Percentiles rank a stretch among this genome's conserved stretches.
These are phyloP conservation scores for Hymenopus coronatus DNA, from an alignment of 2,888 invertebrate species.

Conservation along the genomic window DNA sequence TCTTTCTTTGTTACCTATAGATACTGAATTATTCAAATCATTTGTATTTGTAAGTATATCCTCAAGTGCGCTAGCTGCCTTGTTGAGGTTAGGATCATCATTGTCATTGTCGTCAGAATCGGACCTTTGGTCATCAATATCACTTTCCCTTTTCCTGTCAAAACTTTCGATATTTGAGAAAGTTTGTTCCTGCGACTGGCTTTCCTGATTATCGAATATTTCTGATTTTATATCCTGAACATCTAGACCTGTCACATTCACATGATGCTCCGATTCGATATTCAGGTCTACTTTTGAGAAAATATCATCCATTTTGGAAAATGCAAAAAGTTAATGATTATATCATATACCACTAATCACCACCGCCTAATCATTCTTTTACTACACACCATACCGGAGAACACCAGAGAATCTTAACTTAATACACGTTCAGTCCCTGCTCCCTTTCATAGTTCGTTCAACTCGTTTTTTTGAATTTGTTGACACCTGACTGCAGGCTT, in stretches of 20 bases:
- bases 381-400: too few relatives aligned
- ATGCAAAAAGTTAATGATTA: background rate
- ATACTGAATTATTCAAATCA: background rate
- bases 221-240: background rate
- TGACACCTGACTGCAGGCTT: too few relatives aligned
- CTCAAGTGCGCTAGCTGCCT: constrained; percentile 30
- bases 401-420: too few relatives aligned
- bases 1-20: constrained; percentile 2
- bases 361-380: too few relatives aligned
- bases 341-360: background rate
- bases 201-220: background rate
- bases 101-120: constrained; percentile 32
- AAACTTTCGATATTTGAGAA: background rate
- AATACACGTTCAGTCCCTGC: too few relatives aligned
- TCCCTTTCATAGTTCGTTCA: too few relatives aligned
- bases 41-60: constrained; percentile 29
- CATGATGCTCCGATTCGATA: background rate
- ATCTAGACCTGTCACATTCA: background rate
- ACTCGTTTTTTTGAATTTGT: too few relatives aligned
- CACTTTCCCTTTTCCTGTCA: constrained; percentile 21
- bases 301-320: constrained; percentile 16
- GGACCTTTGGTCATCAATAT: constrained; percentile 18
- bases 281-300: constrained; percentile 15
- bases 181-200: background rate
- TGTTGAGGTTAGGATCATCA: constrained; percentile 23